phyloP scores from a whole-genome alignment of 2,888 invertebrate genomes.

The Drosophila cognata region DNA sequence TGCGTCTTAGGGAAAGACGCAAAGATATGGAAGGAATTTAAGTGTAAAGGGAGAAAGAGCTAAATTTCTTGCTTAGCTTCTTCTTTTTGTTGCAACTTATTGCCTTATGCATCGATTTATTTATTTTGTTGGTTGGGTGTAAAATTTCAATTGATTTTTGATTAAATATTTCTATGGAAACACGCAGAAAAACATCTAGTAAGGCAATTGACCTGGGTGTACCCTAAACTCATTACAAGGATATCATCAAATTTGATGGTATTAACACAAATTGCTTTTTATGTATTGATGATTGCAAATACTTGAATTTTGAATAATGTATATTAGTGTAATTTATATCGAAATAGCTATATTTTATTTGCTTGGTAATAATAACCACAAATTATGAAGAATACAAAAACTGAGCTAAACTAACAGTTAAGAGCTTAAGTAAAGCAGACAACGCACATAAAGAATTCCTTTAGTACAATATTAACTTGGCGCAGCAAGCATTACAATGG shows the following conservation, averaged over 20 bases:
- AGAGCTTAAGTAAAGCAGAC: conserved; percentile 1
- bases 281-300: neutral
- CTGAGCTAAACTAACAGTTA: neutral
- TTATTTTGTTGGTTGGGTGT: neutral
- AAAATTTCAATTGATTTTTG: neutral
- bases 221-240: neutral
- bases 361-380: neutral
- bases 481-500: neutral
- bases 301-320: neutral
- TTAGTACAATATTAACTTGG: conserved; percentile 11
- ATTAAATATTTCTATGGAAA: neutral
- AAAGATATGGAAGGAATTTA: neutral
- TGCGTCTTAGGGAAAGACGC: neutral
- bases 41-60: neutral
- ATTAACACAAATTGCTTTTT: neutral
- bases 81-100: neutral
- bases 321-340: neutral
- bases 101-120: neutral
- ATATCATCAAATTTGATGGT: neutral
- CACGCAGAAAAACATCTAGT: neutral
- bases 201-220: neutral
- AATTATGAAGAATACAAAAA: neutral
- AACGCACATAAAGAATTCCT: conserved; percentile 9
- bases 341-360: neutral
- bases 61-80: neutral